Evolutionary conservation across 2,888 invertebrate genomes (phyloP).

Genomic region (Lasioglossum calceatum): DNA sequence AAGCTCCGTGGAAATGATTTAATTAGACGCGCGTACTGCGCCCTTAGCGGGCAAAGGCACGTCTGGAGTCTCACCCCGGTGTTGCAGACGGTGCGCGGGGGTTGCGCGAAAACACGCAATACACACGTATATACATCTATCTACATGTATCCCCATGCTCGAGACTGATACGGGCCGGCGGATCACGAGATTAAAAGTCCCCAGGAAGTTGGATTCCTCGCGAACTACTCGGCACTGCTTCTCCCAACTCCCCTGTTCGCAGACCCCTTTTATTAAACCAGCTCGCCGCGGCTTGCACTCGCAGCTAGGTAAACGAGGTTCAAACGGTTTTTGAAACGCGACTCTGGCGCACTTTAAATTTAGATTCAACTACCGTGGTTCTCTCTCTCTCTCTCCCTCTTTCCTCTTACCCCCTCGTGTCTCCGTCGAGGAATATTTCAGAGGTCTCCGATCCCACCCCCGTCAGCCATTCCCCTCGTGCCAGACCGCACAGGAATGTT

Average conservation of each 20-base stretch:
- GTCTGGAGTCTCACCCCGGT: not conserved
- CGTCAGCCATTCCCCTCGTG: not conserved
- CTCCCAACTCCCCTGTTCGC: not conserved
- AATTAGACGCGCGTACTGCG: conserved; percentile 28
- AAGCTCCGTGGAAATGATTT: not conserved
- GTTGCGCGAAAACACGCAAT: conserved; percentile 41
- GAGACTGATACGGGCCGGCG: conserved; percentile 51
- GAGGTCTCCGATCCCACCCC: not conserved
- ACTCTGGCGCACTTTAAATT: conserved; percentile 44
- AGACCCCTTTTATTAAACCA: conserved; percentile 49
- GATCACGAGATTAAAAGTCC: conserved; percentile 55
- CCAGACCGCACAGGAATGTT: not conserved
- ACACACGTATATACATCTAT: not conserved
- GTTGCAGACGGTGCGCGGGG: not conserved
- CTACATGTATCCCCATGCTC: not conserved
- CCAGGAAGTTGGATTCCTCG: conserved; percentile 42
- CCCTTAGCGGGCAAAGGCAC: conserved; percentile 9
- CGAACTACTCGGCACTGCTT: conserved; percentile 6
- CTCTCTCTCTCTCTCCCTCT: not conserved
- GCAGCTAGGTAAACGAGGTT: conserved; percentile 44
- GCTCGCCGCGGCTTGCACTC: conserved; percentile 17
- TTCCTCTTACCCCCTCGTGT: not conserved
- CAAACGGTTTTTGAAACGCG: conserved; percentile 55
- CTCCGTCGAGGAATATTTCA: conserved; percentile 24
- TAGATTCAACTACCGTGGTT: conserved; percentile 37